phyloP scores from a whole-genome alignment of 2,888 invertebrate genomes.

The Aspidiotus rigidus region DNA sequence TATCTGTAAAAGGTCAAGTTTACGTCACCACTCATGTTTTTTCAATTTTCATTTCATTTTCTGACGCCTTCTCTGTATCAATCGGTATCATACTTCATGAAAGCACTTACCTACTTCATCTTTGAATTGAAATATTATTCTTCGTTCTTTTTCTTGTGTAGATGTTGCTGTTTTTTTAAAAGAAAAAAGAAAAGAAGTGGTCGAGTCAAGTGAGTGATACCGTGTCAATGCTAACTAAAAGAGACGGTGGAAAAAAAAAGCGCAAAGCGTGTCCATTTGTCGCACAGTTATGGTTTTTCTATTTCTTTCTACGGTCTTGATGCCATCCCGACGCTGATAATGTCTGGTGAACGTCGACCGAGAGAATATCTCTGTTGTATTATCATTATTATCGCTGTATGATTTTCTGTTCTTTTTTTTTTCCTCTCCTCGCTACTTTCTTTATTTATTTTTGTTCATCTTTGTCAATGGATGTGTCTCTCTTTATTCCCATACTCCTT shows the following conservation, averaged over 20 bases:
- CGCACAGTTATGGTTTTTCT: constrained; percentile 55
- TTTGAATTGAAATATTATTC: background rate
- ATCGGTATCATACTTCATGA: background rate
- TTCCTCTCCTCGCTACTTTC: background rate
- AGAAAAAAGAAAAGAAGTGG: constrained; percentile 97
- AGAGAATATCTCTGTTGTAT: background rate
- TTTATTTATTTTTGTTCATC: background rate
- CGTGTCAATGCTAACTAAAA: constrained; percentile 52
- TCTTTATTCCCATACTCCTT: background rate
- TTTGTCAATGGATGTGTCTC: background rate
- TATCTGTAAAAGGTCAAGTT: no score
- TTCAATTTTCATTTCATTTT: no score
- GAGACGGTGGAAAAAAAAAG: constrained; percentile 56
- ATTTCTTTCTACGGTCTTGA: constrained; percentile 55
- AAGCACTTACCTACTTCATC: background rate
- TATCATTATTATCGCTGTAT: background rate
- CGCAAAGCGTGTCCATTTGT: constrained; percentile 46
- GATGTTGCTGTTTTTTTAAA: constrained; percentile 88
- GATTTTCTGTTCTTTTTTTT: background rate
- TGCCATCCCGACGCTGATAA: constrained; percentile 39
- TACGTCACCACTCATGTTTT: no score
- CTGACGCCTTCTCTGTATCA: no score
- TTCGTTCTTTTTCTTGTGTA: constrained; percentile 22
- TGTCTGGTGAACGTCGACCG: background rate
- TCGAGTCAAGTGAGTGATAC: constrained; percentile 70